Evolutionary conservation across 2,888 invertebrate genomes (phyloP).

Genomic region (Troglohyphantes excavatus): DNA sequence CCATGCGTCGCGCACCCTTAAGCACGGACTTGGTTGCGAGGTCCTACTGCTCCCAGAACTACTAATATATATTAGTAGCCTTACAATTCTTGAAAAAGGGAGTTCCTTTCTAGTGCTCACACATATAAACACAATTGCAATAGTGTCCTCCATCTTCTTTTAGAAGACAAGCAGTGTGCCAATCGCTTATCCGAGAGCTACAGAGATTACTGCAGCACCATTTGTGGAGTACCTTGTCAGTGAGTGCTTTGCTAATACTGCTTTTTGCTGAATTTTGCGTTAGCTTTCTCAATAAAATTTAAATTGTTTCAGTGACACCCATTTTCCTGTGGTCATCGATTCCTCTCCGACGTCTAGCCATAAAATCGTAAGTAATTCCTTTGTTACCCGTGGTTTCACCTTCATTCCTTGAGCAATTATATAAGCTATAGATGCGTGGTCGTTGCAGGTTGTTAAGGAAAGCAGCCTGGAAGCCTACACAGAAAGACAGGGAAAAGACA

Average conservation of each 20-base stretch:
- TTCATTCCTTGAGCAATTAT: too few species aligned
- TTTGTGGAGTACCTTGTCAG: conserved; percentile 73
- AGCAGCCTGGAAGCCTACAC: neutral
- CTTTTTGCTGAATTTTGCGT: neutral
- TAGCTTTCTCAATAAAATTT: too few species aligned
- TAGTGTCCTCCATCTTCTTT: conserved; percentile 2
- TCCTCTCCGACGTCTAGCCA: conserved; percentile 42
- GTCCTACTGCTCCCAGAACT: too few species aligned
- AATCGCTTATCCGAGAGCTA: conserved; percentile 13
- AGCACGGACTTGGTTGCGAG: too few species aligned
- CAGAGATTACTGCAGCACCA: conserved; percentile 49
- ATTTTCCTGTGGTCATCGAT: conserved; percentile 46
- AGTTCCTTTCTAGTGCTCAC: too few species aligned
- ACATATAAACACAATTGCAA: too few species aligned
- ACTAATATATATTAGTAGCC: too few species aligned
- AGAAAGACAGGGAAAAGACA: conserved; percentile 8
- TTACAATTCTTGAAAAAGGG: too few species aligned
- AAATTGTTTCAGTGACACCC: conserved; percentile 53
- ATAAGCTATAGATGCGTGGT: neutral
- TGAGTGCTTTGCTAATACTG: conserved; percentile 21
- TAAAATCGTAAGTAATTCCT: conserved; percentile 35
- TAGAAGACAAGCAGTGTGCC: conserved; percentile 63
- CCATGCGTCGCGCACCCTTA: too few species aligned
- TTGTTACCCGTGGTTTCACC: too few species aligned
- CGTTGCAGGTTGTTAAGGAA: conserved; percentile 18